Evolutionary conservation across 2,113 vertebrate genomes (phyloP).

Genomic region (Okapia johnstoni): DNA sequence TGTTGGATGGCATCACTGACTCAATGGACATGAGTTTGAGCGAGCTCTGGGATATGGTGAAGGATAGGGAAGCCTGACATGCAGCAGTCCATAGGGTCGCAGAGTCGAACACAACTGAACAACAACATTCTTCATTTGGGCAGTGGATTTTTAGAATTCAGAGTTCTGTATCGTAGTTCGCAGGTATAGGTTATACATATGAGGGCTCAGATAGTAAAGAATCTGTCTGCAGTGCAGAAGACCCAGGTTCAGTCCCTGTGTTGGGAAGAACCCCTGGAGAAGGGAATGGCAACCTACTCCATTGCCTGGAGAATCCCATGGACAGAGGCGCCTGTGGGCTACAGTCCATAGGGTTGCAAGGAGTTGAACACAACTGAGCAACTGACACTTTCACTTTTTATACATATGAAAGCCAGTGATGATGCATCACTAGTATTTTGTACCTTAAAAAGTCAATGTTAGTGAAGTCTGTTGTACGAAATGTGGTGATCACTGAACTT

Average conservation of each 20-base stretch:
- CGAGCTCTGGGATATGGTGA: background rate
- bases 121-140: background rate
- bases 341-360: background rate
- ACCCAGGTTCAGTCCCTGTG: background rate
- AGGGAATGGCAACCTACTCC: background rate
- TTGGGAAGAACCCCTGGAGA: background rate
- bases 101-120: background rate
- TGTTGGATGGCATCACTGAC: background rate
- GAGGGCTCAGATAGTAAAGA: background rate
- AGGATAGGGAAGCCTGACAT: background rate
- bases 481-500: background rate
- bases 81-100: background rate
- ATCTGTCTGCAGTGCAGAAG: background rate
- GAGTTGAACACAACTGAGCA: background rate
- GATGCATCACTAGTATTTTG: background rate
- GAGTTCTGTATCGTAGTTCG: background rate
- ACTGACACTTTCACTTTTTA: background rate
- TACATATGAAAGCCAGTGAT: background rate
- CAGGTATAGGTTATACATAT: background rate
- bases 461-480: background rate
- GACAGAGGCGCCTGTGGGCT: background rate
- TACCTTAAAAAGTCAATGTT: background rate
- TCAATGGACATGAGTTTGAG: background rate
- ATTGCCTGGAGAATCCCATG: background rate
- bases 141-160: background rate